Percentiles rank a stretch among this genome's conserved stretches.
These are phyloP conservation scores for Cybosia mesomella DNA, from an alignment of 2,888 invertebrate species.

Conservation along the genomic window DNA sequence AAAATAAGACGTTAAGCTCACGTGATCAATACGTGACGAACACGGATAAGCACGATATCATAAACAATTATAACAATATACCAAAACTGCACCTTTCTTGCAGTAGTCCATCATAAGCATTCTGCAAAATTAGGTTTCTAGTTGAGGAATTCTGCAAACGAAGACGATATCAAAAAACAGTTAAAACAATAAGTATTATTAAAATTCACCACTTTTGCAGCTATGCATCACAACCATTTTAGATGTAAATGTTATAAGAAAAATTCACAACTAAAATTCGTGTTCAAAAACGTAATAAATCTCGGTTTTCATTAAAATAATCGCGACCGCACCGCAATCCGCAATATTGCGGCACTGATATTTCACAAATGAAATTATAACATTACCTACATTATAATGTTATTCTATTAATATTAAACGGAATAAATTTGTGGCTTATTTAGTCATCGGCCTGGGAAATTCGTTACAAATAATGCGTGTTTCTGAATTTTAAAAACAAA, in stretches of 20 bases:
- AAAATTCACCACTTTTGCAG: not conserved
- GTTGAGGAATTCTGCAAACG: not conserved
- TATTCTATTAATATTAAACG: not conserved
- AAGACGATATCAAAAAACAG: not conserved
- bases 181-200: constrained; percentile 4
- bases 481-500: not conserved
- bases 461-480: not conserved
- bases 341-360: constrained; percentile 29
- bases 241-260: not conserved
- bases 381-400: not conserved
- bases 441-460: not conserved
- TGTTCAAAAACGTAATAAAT: constrained; percentile 31
- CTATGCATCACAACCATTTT: constrained; percentile 2
- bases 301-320: constrained; percentile 44
- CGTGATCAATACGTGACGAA: no score
- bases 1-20: no score
- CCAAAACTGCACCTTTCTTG: not conserved
- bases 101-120: not conserved
- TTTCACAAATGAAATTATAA: constrained; percentile 18
- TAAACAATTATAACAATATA: not conserved
- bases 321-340: constrained; percentile 27
- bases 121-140: not conserved
- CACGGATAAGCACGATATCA: no score
- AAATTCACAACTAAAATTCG: constrained; percentile 1
- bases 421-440: not conserved